Evolutionary conservation across 2,888 invertebrate species (phyloP).

Genomic region (Cephalotes varians): DNA sequence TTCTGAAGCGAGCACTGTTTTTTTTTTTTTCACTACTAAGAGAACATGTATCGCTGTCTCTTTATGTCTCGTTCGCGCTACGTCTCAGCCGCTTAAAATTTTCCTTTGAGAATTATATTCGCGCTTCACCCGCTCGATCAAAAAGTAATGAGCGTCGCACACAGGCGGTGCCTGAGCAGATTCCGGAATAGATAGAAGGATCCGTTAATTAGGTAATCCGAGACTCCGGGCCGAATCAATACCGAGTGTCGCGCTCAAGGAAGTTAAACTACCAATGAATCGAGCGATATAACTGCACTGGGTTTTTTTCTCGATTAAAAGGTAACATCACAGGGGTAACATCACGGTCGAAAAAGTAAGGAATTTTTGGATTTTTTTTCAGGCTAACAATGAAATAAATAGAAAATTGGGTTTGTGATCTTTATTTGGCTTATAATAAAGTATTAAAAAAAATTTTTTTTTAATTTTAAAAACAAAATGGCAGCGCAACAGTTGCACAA

Average conservation of each 20-base stretch:
- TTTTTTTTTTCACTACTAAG: slow-evolving; percentile 31
- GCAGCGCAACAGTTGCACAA: too few species aligned
- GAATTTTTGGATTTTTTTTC: too few species aligned
- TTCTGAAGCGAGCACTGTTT: not conserved
- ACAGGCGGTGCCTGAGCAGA: slow-evolving; percentile 41
- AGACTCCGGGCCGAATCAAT: slow-evolving; percentile 54
- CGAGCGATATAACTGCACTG: not conserved
- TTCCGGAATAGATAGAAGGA: slow-evolving; percentile 58
- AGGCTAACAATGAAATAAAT: too few species aligned
- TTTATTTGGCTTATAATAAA: too few species aligned
- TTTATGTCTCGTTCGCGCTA: slow-evolving; percentile 19
- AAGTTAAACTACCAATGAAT: slow-evolving; percentile 59
- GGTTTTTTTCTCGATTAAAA: not conserved
- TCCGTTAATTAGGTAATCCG: slow-evolving; percentile 70
- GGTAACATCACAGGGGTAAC: too few species aligned
- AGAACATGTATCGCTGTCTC: slow-evolving; percentile 46
- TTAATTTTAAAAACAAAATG: too few species aligned
- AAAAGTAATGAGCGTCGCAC: slow-evolving; percentile 71
- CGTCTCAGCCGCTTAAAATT: slow-evolving; percentile 61
- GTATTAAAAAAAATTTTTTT: too few species aligned
- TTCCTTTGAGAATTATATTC: slow-evolving; percentile 58
- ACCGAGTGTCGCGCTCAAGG: slow-evolving; percentile 26
- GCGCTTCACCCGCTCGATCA: slow-evolving; percentile 66
- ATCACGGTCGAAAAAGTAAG: too few species aligned
- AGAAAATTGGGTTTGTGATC: too few species aligned